A percentile compares a stretch with the other conserved stretches of the same genome.
Evolutionary conservation across 2,797 vertebrate genomes (phyloP).

Genomic region (Peromyscus melanophrys): DNA sequence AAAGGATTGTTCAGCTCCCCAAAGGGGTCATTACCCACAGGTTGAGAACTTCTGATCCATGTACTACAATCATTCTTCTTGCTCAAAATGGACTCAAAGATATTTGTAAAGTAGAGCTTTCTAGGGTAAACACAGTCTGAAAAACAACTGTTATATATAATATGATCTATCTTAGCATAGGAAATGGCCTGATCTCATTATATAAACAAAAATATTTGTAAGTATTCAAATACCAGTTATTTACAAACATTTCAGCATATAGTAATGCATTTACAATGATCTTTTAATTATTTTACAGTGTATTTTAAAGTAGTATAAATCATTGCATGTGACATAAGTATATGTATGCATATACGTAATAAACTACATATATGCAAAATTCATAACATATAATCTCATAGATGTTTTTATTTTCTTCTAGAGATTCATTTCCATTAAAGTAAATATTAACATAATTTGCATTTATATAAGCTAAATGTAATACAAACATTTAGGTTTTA

Average conservation of each 20-base stretch:
- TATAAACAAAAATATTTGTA: neutral
- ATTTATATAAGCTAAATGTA: slow-evolving; percentile 29
- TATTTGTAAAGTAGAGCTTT: neutral
- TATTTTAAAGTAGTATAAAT: neutral
- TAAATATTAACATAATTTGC: neutral
- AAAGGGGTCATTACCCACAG: neutral
- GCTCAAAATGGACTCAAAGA: neutral
- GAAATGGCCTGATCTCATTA: neutral
- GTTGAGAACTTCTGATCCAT: neutral
- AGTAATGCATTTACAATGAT: neutral
- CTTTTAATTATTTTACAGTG: neutral
- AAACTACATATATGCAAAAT: neutral
- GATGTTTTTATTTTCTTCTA: neutral
- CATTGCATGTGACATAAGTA: neutral
- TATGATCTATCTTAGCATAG: neutral
- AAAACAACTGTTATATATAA: neutral
- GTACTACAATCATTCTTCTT: neutral
- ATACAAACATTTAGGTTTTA: neutral
- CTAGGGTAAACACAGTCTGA: neutral
- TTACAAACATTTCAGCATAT: neutral
- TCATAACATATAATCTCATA: neutral
- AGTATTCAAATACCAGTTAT: neutral
- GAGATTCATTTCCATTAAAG: neutral
- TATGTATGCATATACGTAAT: neutral
- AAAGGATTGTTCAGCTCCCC: neutral